Evolutionary conservation across 2,888 invertebrate species (phyloP).

Genomic region (Choristoneura rosaceana): DNA sequence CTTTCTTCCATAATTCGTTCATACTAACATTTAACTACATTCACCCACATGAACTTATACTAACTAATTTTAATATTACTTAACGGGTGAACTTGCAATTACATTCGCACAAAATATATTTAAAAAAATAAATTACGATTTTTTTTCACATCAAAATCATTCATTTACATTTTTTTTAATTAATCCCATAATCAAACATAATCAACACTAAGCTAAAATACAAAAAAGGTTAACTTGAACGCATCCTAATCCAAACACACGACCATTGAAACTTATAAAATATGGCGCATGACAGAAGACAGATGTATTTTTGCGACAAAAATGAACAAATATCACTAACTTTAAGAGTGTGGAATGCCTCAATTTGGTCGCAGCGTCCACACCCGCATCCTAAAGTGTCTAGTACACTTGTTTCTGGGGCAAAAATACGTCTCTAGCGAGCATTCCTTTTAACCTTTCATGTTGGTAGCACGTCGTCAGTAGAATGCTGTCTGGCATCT

Average conservation of each 20-base stretch:
- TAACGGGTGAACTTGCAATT: constrained; percentile 45
- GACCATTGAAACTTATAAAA: constrained; percentile 32
- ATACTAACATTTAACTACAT: constrained; percentile 43
- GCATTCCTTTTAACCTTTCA: constrained; percentile 40
- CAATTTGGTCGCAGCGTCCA: background rate
- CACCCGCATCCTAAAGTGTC: constrained; percentile 13
- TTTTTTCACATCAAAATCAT: constrained; percentile 56
- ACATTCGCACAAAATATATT: constrained; percentile 46
- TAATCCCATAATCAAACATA: constrained; percentile 24
- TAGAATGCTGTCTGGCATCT: constrained; percentile 21
- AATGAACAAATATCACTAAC: constrained; percentile 7
- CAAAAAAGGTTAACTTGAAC: constrained; percentile 40
- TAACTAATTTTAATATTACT: constrained; percentile 40
- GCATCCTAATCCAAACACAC: constrained; percentile 22
- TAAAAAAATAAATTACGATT: constrained; percentile 64
- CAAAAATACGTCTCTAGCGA: constrained; percentile 9
- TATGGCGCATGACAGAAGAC: constrained; percentile 15
- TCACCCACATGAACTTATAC: constrained; percentile 46
- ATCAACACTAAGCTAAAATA: constrained; percentile 21
- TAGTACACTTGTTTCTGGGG: background rate
- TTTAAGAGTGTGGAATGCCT: constrained; percentile 1
- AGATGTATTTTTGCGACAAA: constrained; percentile 19
- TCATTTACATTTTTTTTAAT: constrained; percentile 28
- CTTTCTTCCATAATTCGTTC: constrained; percentile 46
- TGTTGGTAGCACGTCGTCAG: constrained; percentile 19